Evolutionary conservation across 2,113 vertebrate species (phyloP).

Genomic region (Siniperca chuatsi): DNA sequence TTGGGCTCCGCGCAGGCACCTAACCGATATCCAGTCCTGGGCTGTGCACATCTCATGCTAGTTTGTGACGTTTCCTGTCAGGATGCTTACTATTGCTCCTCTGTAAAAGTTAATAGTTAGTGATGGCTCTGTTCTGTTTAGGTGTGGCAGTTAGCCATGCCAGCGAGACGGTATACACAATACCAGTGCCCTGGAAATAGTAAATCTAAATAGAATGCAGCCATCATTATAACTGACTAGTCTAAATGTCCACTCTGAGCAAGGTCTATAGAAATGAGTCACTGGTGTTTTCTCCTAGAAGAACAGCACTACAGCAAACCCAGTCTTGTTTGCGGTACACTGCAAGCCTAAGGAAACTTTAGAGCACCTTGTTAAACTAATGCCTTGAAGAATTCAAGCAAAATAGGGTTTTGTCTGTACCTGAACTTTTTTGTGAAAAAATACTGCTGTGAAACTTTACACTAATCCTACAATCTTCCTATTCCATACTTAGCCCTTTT

Average conservation of each 20-base stretch:
- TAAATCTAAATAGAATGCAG: background rate
- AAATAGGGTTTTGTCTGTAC: background rate
- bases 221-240: background rate
- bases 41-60: too few species aligned
- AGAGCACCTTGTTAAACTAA: too few species aligned
- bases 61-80: too few species aligned
- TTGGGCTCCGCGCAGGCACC: too few species aligned
- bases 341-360: too few species aligned
- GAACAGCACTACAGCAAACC: background rate
- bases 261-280: background rate
- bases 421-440: background rate
- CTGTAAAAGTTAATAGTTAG: too few species aligned
- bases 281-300: background rate
- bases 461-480: background rate
- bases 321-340: too few species aligned
- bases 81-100: too few species aligned
- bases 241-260: background rate
- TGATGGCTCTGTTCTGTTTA: background rate
- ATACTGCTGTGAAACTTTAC: background rate
- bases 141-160: too few species aligned
- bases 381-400: background rate
- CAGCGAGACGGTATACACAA: background rate
- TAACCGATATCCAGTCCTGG: too few species aligned
- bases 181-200: background rate
- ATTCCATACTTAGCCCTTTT: background rate